Evolutionary conservation across 2,113 vertebrate species (phyloP).

Genomic region (Leiothrix lutea): DNA sequence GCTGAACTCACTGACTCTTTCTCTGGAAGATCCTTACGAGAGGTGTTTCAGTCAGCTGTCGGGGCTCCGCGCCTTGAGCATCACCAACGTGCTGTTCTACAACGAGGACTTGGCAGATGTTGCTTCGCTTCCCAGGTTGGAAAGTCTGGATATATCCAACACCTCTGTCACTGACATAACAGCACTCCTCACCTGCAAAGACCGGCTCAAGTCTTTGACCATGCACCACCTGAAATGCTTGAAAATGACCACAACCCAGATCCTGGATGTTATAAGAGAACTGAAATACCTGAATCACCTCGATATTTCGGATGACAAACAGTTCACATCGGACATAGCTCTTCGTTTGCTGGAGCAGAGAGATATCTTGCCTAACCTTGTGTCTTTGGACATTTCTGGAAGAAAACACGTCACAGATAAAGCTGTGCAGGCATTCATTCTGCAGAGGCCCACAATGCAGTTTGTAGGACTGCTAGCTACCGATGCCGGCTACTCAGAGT

Average conservation of each 20-base stretch:
- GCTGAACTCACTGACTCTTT: constrained; percentile 93
- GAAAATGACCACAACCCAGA: constrained; percentile 96
- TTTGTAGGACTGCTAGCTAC: constrained; percentile 95
- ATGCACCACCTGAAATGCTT: constrained; percentile 98
- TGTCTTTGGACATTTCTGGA: constrained; percentile 94
- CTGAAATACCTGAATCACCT: constrained; percentile 89
- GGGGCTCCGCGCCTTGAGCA: constrained; percentile 88
- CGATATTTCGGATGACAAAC: constrained; percentile 98
- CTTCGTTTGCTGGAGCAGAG: constrained; percentile 90
- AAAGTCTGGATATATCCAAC: constrained; percentile 97
- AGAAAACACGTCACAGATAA: constrained; percentile 94
- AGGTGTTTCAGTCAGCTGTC: constrained; percentile 87
- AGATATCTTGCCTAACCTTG: constrained; percentile 86
- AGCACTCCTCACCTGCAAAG: constrained; percentile 88
- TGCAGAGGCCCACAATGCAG: constrained; percentile 92
- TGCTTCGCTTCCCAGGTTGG: constrained; percentile 88
- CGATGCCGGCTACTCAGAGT: constrained; percentile 93
- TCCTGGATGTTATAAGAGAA: constrained; percentile 91
- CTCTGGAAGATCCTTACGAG: constrained; percentile 88
- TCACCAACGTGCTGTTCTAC: constrained; percentile 96
- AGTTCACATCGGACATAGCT: constrained; percentile 97
- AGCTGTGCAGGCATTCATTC: constrained; percentile 88
- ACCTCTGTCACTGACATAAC: constrained; percentile 95
- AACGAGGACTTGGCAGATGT: constrained; percentile 92
- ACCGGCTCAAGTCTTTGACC: constrained; percentile 90